These are phyloP conservation scores for Drosophila crucigera DNA, from an alignment of 2,888 invertebrate species.

Conservation along the genomic window DNA sequence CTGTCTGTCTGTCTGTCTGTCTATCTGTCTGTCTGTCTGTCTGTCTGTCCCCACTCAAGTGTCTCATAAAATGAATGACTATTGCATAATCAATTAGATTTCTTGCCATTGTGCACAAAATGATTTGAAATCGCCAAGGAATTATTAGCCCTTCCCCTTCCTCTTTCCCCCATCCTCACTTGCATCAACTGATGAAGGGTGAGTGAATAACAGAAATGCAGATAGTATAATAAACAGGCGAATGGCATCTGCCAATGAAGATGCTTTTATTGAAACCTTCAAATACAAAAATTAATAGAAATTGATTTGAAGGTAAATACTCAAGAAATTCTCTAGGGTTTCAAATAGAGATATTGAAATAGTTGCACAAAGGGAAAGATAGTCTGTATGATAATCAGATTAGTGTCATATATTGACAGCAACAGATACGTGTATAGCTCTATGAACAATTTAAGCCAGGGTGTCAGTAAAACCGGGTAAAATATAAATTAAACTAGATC, in stretches of 20 bases:
- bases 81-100: constrained; percentile 57
- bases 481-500: background rate
- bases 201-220: background rate
- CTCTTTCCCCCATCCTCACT: too few relatives aligned
- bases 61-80: constrained; percentile 43
- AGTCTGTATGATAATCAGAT: background rate
- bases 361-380: background rate
- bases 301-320: background rate
- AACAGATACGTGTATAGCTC: background rate
- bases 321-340: background rate
- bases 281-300: background rate
- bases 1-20: too few relatives aligned
- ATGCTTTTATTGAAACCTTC: background rate
- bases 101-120: background rate
- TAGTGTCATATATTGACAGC: background rate
- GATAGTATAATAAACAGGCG: background rate
- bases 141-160: background rate
- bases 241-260: background rate
- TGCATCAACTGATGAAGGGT: too few relatives aligned
- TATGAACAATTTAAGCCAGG: background rate
- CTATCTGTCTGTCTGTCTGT: constrained; percentile 1
- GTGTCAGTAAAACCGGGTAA: background rate
- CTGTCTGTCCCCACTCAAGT: background rate
- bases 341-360: background rate
- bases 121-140: background rate